Evolutionary conservation across 1,140 invertebrate genomes (phyloP).

Genomic region (Whitmania pigra): DNA sequence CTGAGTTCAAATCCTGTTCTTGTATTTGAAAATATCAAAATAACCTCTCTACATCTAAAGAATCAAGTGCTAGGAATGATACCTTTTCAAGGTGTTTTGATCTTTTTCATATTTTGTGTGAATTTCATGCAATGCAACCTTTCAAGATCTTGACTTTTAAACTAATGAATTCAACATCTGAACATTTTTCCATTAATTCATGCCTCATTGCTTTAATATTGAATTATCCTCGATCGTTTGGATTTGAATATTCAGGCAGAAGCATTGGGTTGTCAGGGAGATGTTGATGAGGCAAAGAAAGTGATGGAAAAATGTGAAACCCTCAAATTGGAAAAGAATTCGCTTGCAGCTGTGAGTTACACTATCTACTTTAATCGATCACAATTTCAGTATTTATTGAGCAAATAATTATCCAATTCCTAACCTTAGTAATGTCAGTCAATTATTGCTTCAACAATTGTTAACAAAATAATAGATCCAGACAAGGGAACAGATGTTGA

Average conservation of each 20-base stretch:
- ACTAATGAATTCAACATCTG: too few relatives aligned
- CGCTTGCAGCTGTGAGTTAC: neutral
- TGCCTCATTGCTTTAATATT: too few relatives aligned
- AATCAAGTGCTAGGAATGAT: too few relatives aligned
- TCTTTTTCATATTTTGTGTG: slow-evolving; percentile 2
- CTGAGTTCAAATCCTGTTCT: slow-evolving; percentile 4
- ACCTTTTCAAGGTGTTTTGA: too few relatives aligned
- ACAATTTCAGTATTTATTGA: too few relatives aligned
- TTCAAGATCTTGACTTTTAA: too few relatives aligned
- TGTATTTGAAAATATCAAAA: slow-evolving; percentile 1
- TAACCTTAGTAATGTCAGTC: neutral
- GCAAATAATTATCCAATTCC: too few relatives aligned
- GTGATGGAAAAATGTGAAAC: slow-evolving; percentile 90
- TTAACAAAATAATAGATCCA: neutral
- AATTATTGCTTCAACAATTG: too few relatives aligned
- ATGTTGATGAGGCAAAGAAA: slow-evolving; percentile 89
- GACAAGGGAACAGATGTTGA: neutral
- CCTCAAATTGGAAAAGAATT: slow-evolving; percentile 69
- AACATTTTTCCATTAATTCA: too few relatives aligned
- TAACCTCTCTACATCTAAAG: too few relatives aligned
- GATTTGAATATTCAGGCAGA: slow-evolving; percentile 46
- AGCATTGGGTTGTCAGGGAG: slow-evolving; percentile 79
- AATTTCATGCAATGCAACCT: too few relatives aligned
- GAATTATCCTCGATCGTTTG: too few relatives aligned
- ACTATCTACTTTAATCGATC: neutral